phyloP scores from a whole-genome alignment of 2,113 vertebrate species.

The Podarcis raffonei region DNA sequence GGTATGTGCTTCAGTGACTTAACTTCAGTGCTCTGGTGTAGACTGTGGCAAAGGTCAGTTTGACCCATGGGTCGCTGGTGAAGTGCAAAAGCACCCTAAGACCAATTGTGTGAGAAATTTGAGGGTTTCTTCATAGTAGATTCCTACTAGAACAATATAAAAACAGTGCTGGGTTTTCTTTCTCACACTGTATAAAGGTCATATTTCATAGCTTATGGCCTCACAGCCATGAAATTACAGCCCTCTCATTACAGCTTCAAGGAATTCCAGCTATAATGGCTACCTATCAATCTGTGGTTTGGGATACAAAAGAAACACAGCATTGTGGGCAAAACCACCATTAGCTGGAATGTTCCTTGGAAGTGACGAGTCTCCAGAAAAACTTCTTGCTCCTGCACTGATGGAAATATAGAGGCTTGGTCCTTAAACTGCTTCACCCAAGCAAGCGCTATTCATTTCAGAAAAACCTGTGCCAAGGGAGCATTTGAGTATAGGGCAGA shows the following conservation, averaged over 20 bases:
- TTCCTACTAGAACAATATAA: slow-evolving; percentile 1
- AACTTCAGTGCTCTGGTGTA: background rate
- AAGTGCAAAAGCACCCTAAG: slow-evolving; percentile 15
- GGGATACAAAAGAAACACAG: slow-evolving; percentile 27
- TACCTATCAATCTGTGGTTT: background rate
- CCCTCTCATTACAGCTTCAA: background rate
- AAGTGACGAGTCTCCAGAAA: background rate
- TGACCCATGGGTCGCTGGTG: background rate
- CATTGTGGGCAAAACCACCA: background rate
- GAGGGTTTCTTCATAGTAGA: background rate
- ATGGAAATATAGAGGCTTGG: background rate
- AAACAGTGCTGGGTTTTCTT: background rate
- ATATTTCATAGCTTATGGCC: slow-evolving; percentile 45
- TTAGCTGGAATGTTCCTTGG: slow-evolving; percentile 23
- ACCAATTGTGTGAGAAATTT: background rate
- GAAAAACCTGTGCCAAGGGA: slow-evolving; percentile 8
- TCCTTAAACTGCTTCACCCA: background rate
- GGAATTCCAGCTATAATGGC: slow-evolving; percentile 33
- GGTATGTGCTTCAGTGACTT: background rate
- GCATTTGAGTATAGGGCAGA: background rate
- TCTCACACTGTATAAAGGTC: slow-evolving; percentile 25
- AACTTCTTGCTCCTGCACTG: background rate
- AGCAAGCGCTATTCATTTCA: background rate
- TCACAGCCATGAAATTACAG: slow-evolving; percentile 2
- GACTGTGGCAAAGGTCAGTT: slow-evolving; percentile 12